These are phyloP conservation scores for Malacosoma neustria DNA, from an alignment of 2,888 invertebrate species.

Conservation along the genomic window DNA sequence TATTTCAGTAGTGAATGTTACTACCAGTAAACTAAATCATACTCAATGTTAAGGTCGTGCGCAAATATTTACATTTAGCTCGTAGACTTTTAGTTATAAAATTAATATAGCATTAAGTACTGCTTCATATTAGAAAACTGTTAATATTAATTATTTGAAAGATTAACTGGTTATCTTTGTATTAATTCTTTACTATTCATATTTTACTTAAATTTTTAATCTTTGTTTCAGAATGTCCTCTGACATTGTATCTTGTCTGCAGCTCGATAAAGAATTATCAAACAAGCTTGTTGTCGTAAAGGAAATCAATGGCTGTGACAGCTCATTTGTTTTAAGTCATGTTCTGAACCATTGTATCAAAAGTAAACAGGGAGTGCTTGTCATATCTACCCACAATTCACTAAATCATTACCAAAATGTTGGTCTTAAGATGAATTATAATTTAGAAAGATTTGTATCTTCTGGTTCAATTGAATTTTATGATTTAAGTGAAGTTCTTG, in stretches of 20 bases:
- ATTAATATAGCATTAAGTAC: too few species aligned
- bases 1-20: constrained; percentile 15
- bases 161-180: too few species aligned
- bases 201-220: too few species aligned
- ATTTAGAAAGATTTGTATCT: constrained; percentile 68
- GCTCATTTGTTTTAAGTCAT: constrained; percentile 81
- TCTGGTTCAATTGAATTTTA: constrained; percentile 40
- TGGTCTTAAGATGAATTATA: constrained; percentile 83
- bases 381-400: constrained; percentile 81
- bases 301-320: constrained; percentile 82
- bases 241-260: constrained; percentile 77
- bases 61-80: constrained; percentile 8
- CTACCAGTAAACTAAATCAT: constrained; percentile 18
- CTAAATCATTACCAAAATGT: constrained; percentile 83
- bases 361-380: constrained; percentile 73
- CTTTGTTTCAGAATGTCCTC: constrained; percentile 73
- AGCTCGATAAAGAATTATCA: constrained; percentile 74
- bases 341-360: constrained; percentile 77
- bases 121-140: too few species aligned
- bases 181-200: too few species aligned
- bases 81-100: too few species aligned
- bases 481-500: constrained; percentile 38
- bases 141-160: too few species aligned
- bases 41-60: constrained; percentile 17
- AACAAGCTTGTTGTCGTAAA: constrained; percentile 78